Evolutionary conservation across 1,140 invertebrate species (phyloP).

Genomic region (Drosophila cardini): DNA sequence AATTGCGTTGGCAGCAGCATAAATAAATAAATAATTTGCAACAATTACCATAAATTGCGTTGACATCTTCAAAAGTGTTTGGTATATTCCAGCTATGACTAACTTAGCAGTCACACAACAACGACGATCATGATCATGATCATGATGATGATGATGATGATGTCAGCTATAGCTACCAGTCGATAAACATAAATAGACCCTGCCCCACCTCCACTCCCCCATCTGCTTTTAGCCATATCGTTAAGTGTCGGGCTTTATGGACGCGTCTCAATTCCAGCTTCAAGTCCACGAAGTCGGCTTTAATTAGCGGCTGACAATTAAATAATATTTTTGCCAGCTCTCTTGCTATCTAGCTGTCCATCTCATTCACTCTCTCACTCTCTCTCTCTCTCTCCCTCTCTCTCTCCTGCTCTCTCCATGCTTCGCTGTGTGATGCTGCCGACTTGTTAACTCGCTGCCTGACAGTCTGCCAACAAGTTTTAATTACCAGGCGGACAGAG

Average conservation of each 20-base stretch:
- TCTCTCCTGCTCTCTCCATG: neutral
- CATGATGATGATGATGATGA: constrained; percentile 64
- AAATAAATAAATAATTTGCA: constrained; percentile 82
- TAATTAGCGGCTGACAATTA: constrained; percentile 81
- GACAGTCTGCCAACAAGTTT: constrained; percentile 81
- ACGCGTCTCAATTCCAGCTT: constrained; percentile 34
- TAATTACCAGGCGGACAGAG: constrained; percentile 65
- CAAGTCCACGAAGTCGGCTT: constrained; percentile 50
- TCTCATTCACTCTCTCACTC: neutral
- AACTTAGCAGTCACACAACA: constrained; percentile 43
- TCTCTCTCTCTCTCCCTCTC: neutral
- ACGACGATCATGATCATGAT: constrained; percentile 60
- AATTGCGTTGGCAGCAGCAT: constrained; percentile 55
- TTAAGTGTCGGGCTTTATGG: constrained; percentile 79
- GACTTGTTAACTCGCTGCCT: constrained; percentile 81
- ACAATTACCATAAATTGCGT: constrained; percentile 79
- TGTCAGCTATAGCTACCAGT: constrained; percentile 71
- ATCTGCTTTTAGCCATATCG: constrained; percentile 32
- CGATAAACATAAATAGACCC: constrained; percentile 76
- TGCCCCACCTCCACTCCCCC: neutral
- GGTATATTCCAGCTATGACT: constrained; percentile 59
- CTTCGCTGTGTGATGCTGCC: constrained; percentile 61
- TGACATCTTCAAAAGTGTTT: constrained; percentile 57
- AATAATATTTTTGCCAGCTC: constrained; percentile 74
- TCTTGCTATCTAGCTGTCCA: neutral